Evolutionary conservation across 2,113 vertebrate species (phyloP).

Genomic region (Scophthalmus maximus): DNA sequence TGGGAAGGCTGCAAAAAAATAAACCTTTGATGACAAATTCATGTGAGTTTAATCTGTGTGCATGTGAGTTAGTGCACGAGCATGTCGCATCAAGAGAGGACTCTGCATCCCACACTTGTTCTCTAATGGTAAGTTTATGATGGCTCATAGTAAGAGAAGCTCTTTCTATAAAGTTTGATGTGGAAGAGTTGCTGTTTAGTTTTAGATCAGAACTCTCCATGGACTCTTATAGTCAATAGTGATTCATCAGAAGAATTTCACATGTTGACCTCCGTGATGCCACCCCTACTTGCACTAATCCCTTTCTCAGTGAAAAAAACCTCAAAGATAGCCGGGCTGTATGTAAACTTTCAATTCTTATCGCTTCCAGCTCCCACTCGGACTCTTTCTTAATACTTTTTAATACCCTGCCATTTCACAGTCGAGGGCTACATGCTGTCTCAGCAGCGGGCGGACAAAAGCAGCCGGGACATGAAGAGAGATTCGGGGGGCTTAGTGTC

Average conservation of each 20-base stretch:
- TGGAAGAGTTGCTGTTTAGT: too few species aligned
- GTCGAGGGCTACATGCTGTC: slow-evolving; percentile 65
- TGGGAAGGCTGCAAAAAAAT: slow-evolving; percentile 21
- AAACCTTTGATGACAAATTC: slow-evolving; percentile 19
- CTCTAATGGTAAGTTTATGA: slow-evolving; percentile 10
- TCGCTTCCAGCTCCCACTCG: slow-evolving; percentile 57
- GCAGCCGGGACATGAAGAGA: slow-evolving; percentile 53
- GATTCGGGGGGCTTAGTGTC: slow-evolving; percentile 69
- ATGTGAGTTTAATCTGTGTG: slow-evolving; percentile 24
- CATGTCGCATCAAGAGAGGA: slow-evolving; percentile 22
- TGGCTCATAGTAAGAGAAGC: too few species aligned
- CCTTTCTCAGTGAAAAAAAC: slow-evolving; percentile 54
- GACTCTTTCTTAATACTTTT: slow-evolving; percentile 66
- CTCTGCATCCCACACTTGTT: slow-evolving; percentile 22
- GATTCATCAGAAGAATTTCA: slow-evolving; percentile 32
- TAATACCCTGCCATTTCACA: slow-evolving; percentile 62
- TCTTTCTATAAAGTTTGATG: too few species aligned
- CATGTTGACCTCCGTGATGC: slow-evolving; percentile 7
- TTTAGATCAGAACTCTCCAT: too few species aligned
- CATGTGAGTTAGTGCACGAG: not conserved
- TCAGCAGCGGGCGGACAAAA: slow-evolving; percentile 74
- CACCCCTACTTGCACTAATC: slow-evolving; percentile 51
- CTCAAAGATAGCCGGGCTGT: slow-evolving; percentile 48
- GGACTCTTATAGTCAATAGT: too few species aligned
- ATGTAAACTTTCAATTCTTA: slow-evolving; percentile 74